Evolutionary conservation across 2,113 vertebrate species (phyloP), one percentile per base, ranked within the genome.

Genomic region (Acrocephalus arundinaceus): DNA sequence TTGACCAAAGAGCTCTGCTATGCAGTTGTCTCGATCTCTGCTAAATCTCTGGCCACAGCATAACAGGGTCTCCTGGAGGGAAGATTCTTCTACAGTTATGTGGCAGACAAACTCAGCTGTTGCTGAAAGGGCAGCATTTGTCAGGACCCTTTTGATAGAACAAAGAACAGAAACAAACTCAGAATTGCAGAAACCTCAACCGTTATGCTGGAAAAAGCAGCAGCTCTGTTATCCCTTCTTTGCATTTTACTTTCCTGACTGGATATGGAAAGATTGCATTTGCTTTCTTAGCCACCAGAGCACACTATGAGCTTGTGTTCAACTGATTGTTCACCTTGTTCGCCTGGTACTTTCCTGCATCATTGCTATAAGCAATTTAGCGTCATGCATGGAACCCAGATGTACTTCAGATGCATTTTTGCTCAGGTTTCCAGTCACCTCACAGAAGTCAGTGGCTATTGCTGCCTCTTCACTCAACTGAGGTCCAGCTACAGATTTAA

Each of bases 271-370:
- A 59, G 57, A 90, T n/a, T 91, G 88, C 83, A 89, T 90, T 95
- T 96, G 90, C 83, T 77, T 65, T 78, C 85, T 81, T 28, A 96
- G 61, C 94, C 90, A 90, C 80, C 93, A 93, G 94, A 96, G 93
- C 86, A 92, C 80, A 95, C 83, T 89, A 45, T 18, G 85, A 93
- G 88, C 66, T 93, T 94, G 76, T 84, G 48, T 92, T 95, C 88
- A 61, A 77, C 16, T 54, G 55, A 30, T 46, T 72, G 55, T 33
- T 90, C 92, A 94, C 72, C 85, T 84, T 89, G 79, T 77, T 46
- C 55, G 35, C 15, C 24, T 30, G 28, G 15, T 31, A 54, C 55
- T 86, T 85, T 19, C 19, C 55, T 67, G 46, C 15, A 31, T 71
- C 63, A 23, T 9, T 80, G 33, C 59, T 41, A 12, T 13, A 61